Percentiles rank a stretch among this genome's conserved stretches.
Evolutionary conservation across 2,888 invertebrate genomes (phyloP).

Genomic region (Acanthosepion pharaonis): DNA sequence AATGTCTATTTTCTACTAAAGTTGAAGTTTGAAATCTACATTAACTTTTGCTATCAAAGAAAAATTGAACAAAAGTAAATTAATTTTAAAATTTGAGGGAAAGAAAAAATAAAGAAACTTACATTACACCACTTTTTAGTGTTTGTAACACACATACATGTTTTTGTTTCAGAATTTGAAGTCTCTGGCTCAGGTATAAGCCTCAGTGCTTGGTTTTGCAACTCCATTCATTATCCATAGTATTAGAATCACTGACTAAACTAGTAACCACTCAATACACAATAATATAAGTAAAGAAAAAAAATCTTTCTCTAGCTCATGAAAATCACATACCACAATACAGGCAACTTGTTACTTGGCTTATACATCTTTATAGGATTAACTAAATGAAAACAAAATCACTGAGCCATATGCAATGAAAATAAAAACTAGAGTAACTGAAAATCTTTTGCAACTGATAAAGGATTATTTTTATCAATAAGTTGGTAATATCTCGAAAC

Average conservation of each 20-base stretch:
- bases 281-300: neutral
- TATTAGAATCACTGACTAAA: neutral
- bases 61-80: too few relatives aligned
- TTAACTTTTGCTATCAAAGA: too few relatives aligned
- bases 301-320: neutral
- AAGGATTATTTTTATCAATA: neutral
- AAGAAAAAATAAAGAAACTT: neutral
- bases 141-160: neutral
- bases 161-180: neutral
- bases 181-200: neutral
- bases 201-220: neutral
- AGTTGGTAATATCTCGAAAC: neutral
- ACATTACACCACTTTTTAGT: neutral
- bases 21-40: too few relatives aligned
- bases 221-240: constrained; percentile 11
- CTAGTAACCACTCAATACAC: neutral
- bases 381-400: neutral
- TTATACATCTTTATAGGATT: neutral
- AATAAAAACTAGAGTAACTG: neutral
- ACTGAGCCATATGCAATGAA: neutral
- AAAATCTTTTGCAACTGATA: neutral
- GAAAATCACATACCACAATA: neutral
- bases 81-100: too few relatives aligned
- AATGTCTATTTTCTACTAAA: too few relatives aligned
- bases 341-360: neutral